Evolutionary conservation across 1,140 invertebrate species (phyloP).

Genomic region (Vanessa atalanta): DNA sequence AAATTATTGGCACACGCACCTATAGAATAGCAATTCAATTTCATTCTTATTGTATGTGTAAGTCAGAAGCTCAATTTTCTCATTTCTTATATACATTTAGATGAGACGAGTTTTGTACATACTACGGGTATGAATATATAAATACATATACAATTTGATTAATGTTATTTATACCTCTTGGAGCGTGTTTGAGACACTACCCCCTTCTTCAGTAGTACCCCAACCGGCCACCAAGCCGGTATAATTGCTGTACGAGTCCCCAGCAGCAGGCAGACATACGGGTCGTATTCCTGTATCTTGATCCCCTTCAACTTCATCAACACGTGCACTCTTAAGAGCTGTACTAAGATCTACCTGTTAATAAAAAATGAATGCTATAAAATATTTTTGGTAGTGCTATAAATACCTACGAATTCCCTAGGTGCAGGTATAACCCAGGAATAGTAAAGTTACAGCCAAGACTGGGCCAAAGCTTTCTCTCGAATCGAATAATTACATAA

Average conservation of each 20-base stretch:
- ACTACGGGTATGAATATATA: too few species aligned
- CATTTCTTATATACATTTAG: not conserved
- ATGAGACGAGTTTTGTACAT: not conserved
- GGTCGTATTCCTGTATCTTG: slow-evolving; percentile 84
- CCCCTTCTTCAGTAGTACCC: slow-evolving; percentile 84
- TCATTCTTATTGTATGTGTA: not conserved
- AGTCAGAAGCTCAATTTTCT: too few species aligned
- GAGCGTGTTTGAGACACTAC: slow-evolving; percentile 80
- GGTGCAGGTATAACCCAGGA: too few species aligned
- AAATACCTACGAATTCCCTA: too few species aligned
- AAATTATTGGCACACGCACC: slow-evolving; percentile 87
- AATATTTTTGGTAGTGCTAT: too few species aligned
- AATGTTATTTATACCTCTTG: slow-evolving; percentile 79
- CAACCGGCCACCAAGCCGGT: slow-evolving; percentile 85
- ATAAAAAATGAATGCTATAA: too few species aligned
- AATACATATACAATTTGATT: too few species aligned
- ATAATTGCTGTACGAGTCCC: slow-evolving; percentile 81
- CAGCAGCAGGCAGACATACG: slow-evolving; percentile 85
- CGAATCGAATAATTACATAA: too few species aligned
- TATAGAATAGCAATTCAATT: slow-evolving; percentile 46
- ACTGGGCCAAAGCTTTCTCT: too few species aligned
- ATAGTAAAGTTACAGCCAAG: too few species aligned
- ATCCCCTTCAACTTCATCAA: slow-evolving; percentile 58
- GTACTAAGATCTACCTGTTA: slow-evolving; percentile 62
- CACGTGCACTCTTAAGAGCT: slow-evolving; percentile 51